These are phyloP conservation scores for Sturnira hondurensis DNA, from an alignment of 2,113 vertebrate species.

Conservation along the genomic window DNA sequence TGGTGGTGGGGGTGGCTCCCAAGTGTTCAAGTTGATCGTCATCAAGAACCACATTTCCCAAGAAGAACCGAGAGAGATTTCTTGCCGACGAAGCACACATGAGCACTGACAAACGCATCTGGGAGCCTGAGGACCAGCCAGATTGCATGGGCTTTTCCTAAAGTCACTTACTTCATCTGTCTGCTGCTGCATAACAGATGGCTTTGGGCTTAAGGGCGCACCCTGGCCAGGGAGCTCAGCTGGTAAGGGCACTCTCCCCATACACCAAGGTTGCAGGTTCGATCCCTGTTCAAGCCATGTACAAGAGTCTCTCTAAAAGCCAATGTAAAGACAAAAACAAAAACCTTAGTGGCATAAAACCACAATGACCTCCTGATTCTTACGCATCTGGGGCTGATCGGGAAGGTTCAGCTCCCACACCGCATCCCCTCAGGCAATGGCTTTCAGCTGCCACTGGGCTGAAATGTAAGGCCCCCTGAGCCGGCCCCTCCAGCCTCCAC, in stretches of 20 bases:
- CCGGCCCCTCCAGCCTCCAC: too few relatives aligned
- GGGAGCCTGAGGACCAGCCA: not conserved
- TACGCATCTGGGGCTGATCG: not conserved
- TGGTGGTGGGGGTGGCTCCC: not conserved
- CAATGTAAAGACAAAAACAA: too few relatives aligned
- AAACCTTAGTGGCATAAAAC: not conserved
- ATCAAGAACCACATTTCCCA: not conserved
- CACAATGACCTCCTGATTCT: not conserved
- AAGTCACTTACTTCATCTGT: not conserved
- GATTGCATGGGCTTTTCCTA: not conserved
- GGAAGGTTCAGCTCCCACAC: fast-evolving
- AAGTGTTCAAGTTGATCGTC: not conserved
- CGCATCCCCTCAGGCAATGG: too few relatives aligned
- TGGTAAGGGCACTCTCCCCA: too few relatives aligned
- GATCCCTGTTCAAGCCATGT: too few relatives aligned
- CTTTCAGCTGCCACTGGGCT: too few relatives aligned
- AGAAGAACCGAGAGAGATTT: not conserved
- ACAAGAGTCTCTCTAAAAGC: too few relatives aligned
- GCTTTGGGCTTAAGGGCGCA: not conserved
- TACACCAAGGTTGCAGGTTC: too few relatives aligned
- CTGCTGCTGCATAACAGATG: not conserved
- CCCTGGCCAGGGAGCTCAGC: too few relatives aligned
- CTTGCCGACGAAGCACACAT: not conserved
- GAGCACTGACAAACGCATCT: not conserved
- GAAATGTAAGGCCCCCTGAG: not conserved